These are phyloP conservation scores for Holothuria glaberrima DNA, from an alignment of 35 echinoderm and acorn worm genomes.

Conservation along the genomic window DNA sequence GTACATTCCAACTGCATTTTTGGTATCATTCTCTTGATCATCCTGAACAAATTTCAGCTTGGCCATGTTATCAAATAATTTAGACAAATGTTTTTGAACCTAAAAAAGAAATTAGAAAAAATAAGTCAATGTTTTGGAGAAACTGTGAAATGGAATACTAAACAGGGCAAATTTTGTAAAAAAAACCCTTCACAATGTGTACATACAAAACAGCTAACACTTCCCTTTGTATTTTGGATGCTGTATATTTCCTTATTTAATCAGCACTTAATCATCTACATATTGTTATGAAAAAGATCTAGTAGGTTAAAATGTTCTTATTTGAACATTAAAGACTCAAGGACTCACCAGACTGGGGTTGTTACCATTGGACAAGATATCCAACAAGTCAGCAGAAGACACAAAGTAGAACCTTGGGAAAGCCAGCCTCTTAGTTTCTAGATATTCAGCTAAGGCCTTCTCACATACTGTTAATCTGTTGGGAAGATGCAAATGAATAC, in stretches of 20 bases:
- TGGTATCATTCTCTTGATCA: conserved; percentile 82
- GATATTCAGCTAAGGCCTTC: conserved; percentile 98
- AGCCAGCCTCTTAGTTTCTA: conserved; percentile 93
- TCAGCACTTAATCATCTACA: no score
- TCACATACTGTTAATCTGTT: conserved; percentile 90
- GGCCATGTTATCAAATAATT: conserved; percentile 99
- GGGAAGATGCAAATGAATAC: background rate
- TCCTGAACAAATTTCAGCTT: conserved; percentile 90
- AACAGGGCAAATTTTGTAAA: no score
- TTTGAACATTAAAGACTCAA: no score
- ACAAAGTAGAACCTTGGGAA: conserved; percentile 99
- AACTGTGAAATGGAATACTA: no score
- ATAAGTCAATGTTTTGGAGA: no score
- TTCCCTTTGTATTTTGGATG: no score
- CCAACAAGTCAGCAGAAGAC: conserved; percentile 92
- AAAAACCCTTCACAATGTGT: no score
- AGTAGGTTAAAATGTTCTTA: no score
- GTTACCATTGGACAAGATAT: conserved; percentile 96
- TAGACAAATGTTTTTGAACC: conserved; percentile 95
- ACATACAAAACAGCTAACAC: no score
- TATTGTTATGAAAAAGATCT: no score
- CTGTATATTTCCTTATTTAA: no score
- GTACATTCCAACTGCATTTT: conserved; percentile 95
- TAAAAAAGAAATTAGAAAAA: background rate
- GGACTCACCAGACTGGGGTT: conserved; percentile 84